Conservation (phyloP, 1,140 invertebrate species). For the Himalopsyche phryganea region DNA sequence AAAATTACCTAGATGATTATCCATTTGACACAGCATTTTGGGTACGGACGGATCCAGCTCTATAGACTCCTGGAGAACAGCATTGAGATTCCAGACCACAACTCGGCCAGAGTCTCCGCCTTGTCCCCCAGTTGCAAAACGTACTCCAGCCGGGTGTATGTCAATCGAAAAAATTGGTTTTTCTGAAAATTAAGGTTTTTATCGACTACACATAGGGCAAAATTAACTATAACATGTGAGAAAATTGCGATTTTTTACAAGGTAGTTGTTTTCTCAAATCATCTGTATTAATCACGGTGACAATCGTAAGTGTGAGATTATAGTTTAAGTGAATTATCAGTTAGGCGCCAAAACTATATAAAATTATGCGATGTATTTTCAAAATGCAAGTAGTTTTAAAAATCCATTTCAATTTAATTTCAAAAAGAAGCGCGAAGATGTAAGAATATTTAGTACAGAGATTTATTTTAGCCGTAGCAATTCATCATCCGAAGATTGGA, state of each 20-base stretch:
- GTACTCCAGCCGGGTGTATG: slow-evolving; percentile 91
- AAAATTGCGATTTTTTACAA: background rate
- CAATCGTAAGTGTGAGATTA: background rate
- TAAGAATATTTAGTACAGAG: no score
- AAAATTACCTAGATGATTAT: slow-evolving; percentile 80
- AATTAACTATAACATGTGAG: no score
- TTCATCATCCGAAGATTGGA: no score
- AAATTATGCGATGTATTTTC: background rate
- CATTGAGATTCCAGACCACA: slow-evolving; percentile 93
- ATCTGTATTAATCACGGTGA: background rate
- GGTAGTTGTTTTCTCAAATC: background rate
- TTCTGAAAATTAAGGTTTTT: slow-evolving; percentile 55
- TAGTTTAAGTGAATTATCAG: background rate
- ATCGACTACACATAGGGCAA: no score
- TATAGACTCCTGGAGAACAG: slow-evolving; percentile 72
- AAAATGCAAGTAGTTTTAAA: background rate
- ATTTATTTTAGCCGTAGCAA: no score
- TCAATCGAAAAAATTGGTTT: slow-evolving; percentile 96
- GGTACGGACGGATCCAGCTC: slow-evolving; percentile 79
- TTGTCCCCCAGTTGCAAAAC: slow-evolving; percentile 92
- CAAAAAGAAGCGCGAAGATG: background rate
- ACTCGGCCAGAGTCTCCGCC: slow-evolving; percentile 84
- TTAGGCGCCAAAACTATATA: background rate
- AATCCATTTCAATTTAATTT: background rate
- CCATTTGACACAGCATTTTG: slow-evolving; percentile 93